Base-by-base conservation (phyloP, 2,113 vertebrate genomes). In the Polypterus senegalus region DNA sequence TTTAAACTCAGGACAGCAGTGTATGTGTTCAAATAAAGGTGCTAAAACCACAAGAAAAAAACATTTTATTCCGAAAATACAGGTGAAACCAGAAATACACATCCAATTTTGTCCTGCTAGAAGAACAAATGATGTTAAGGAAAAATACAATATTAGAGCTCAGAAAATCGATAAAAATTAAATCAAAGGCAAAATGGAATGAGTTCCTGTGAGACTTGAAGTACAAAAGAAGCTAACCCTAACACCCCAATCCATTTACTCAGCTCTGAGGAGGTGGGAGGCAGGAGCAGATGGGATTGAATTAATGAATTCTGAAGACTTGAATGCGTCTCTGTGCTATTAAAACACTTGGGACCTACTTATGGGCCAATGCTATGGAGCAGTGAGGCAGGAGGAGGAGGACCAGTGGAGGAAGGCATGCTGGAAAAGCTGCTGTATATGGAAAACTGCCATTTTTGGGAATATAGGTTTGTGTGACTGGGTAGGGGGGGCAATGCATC, bases 201-300 rank as follows among this genome's bases (percentile, higher is more conserved):
- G 6, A 46, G 48, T 61, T 44, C 64, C 60, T 44, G 4, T 7
- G 64, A 54, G 54, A 27, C 54, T 27, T 7, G 27, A 27, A 27
- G 27, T 27, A 2, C 27, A 27, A 27, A 27, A 27, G 27, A 27
- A 27, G 27, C 27, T 27, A 27, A 27, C 9, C 59, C 54, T 6
- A 8, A 6, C 3, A 10, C 10, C 59, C 44, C 52, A 27, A 48
- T 47, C 54, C 60, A 56, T 54, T 48, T 55, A 54, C 9, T 54
- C 53, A 45, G 27, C 53, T 44, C 27, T 69, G 76, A 73, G 73
- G 77, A 73, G 73, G 77, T 76, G 72, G 9, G 45, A 54, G 27
- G 73, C 60, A 48, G 62, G 49, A 70, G 66, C 81, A 83, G 77
- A 82, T 81, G 81, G 78, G 68, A 66, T 56, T 51, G 55, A 9